Evolutionary conservation across 2,888 invertebrate species (phyloP), one percentile per base, ranked within the genome.

Genomic region (Sarcophaga carnaria): DNA sequence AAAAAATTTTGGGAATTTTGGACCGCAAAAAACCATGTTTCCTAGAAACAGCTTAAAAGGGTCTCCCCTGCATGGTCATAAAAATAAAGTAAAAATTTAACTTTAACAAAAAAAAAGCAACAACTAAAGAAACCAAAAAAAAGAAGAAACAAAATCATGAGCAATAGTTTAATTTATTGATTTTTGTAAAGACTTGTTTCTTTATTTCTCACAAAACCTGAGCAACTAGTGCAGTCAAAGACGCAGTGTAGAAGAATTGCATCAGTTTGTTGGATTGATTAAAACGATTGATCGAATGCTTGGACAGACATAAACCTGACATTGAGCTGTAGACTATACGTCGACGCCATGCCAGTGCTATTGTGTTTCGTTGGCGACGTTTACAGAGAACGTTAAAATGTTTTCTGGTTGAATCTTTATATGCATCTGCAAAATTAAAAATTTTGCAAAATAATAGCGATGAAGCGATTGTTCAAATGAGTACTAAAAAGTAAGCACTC

Each of bases 151-250:
- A 60, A 72, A 71, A 27, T 77, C 64, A 69, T 83, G 69, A 64
- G 62, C 79, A 86, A 83, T 83, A 83, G 77, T 69, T 59, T 67
- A 76, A 69, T 71, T 80, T 72, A 72, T 86, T 82, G 22, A 37
- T 76, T 37, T 60, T 75, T 63, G 60, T 54, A 78, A 37, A 37
- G 37, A 10, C 37, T 37, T 37, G 37, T 37, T 37, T 37, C 37
- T 37, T 37, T 8, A 10, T 37, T 37, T 37, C 37, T 37, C 37
- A 37, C 37, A 37, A 66, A 82, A 76, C 54, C 75, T 66, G 27
- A 81, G 63, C 63, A 22, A 22, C 63, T 69, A 77, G 27, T 54
- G 54, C 63, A 85, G 62, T 67, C 64, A 49, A 59, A 49, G n/a
- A 76, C n/a, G 5, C 11, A 59, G 37, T 47, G 27, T 45, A 69